phyloP scores from a whole-genome alignment of 1,140 invertebrate species.

The Plectrocnemia conspersa region DNA sequence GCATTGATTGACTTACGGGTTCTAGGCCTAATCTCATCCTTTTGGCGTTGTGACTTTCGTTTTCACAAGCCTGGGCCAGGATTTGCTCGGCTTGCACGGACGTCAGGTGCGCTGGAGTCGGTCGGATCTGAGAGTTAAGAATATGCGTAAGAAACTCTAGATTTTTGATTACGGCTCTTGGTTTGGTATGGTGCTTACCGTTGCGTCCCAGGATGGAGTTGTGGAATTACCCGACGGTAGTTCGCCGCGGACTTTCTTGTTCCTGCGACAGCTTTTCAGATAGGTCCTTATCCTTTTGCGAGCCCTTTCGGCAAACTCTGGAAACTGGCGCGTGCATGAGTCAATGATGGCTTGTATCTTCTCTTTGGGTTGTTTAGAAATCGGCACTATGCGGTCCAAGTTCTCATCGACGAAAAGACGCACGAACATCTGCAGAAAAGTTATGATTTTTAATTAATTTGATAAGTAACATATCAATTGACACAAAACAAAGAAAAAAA shows the following conservation, averaged over 20 bases:
- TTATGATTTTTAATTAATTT: too few relatives aligned
- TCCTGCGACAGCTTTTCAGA: conserved; percentile 90
- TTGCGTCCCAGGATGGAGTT: conserved; percentile 47
- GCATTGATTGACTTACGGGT: conserved; percentile 84
- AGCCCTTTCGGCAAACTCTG: conserved; percentile 90
- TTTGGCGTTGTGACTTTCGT: conserved; percentile 94
- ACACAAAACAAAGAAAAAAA: too few relatives aligned
- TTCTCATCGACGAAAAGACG: conserved; percentile 96
- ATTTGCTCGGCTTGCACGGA: conserved; percentile 95
- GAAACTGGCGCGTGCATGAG: conserved; percentile 93
- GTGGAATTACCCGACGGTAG: conserved; percentile 41
- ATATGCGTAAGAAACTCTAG: too few relatives aligned
- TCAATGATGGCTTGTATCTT: conserved; percentile 97
- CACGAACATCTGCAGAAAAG: conserved; percentile 94
- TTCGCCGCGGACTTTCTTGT: conserved; percentile 83
- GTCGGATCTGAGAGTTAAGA: conserved; percentile 61
- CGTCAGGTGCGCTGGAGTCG: conserved; percentile 93
- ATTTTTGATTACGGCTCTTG: too few relatives aligned
- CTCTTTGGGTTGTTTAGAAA: conserved; percentile 95
- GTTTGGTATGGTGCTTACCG: conserved; percentile 46
- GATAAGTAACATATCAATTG: too few relatives aligned
- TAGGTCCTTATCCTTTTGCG: conserved; percentile 93
- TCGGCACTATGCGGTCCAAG: conserved; percentile 91
- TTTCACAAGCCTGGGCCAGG: conserved; percentile 91
- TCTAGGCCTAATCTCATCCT: conserved; percentile 92